Conservation (phyloP, 2,888 invertebrate genomes). For the Pelosia muscerda region DNA sequence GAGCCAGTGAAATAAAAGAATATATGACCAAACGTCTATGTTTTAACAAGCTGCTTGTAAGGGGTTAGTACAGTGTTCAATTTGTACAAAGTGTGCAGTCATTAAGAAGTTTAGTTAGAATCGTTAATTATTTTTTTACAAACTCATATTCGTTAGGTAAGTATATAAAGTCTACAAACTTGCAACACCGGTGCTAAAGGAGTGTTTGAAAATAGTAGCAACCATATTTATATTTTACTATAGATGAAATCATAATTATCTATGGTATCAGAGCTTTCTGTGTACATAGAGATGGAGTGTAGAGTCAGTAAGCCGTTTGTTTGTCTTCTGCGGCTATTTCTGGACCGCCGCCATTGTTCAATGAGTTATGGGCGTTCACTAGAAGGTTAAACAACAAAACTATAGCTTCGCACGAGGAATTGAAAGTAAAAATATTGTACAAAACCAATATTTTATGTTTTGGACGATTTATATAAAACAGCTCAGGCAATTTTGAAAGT, state of each 20-base stretch:
- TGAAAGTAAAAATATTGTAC: conserved; percentile 63
- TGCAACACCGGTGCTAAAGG: neutral
- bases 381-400: conserved; percentile 75
- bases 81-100: conserved; percentile 44
- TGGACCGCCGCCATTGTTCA: conserved; percentile 77
- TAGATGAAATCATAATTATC: conserved; percentile 16
- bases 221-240: neutral
- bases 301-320: conserved; percentile 67
- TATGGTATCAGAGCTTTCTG: conserved; percentile 37
- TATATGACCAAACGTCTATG: conserved; percentile 42
- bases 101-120: conserved; percentile 28
- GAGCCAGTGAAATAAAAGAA: conserved; percentile 40
- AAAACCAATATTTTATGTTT: conserved; percentile 65
- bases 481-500: conserved; percentile 46
- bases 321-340: conserved; percentile 80
- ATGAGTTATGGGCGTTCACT: conserved; percentile 72
- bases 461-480: conserved; percentile 58
- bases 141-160: neutral
- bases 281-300: conserved; percentile 51
- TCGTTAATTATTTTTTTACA: conserved; percentile 4
- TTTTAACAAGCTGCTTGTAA: conserved; percentile 47
- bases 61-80: conserved; percentile 41
- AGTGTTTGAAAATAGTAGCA: neutral
- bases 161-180: neutral
- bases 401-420: conserved; percentile 61